phyloP scores from a whole-genome alignment of 35 echinoderm and acorn worm genomes.

The Amphiura filiformis region DNA sequence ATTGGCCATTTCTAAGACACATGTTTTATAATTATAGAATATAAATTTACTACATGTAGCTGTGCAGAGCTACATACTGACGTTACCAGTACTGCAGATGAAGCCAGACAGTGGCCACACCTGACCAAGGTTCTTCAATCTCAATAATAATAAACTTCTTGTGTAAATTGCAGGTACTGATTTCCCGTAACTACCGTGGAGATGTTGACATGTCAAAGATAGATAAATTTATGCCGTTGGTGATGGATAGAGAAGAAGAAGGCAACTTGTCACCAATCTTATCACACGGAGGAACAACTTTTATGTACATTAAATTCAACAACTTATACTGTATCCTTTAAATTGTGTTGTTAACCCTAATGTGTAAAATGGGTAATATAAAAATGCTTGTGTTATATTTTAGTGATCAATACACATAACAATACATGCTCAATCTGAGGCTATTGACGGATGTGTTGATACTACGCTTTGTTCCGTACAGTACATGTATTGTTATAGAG shows the following conservation, averaged over 20 bases:
- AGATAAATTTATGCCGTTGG: conserved; percentile 84
- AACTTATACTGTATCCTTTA: conserved; percentile 99
- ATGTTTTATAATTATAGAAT: too few relatives aligned
- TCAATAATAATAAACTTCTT: neutral
- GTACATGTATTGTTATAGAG: too few relatives aligned
- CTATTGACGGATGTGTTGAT: too few relatives aligned
- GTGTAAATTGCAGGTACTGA: conserved; percentile 96
- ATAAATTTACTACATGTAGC: too few relatives aligned
- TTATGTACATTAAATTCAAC: conserved; percentile 96
- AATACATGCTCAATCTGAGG: too few relatives aligned
- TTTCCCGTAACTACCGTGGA: conserved; percentile 93
- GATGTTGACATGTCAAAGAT: conserved; percentile 97
- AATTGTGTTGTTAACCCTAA: neutral
- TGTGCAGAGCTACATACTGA: too few relatives aligned
- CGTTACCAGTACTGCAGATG: neutral
- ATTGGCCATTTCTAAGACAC: too few relatives aligned
- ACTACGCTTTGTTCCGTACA: too few relatives aligned
- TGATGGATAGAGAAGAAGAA: conserved; percentile 96
- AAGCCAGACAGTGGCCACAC: too few relatives aligned
- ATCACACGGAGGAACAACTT: conserved; percentile 71
- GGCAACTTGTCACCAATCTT: conserved; percentile 82
- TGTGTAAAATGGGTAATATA: neutral
- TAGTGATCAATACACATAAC: too few relatives aligned
- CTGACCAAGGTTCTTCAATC: neutral
- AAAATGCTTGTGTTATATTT: too few relatives aligned